Conservation (phyloP, 1,140 invertebrate genomes). For the Arion vulgaris region DNA sequence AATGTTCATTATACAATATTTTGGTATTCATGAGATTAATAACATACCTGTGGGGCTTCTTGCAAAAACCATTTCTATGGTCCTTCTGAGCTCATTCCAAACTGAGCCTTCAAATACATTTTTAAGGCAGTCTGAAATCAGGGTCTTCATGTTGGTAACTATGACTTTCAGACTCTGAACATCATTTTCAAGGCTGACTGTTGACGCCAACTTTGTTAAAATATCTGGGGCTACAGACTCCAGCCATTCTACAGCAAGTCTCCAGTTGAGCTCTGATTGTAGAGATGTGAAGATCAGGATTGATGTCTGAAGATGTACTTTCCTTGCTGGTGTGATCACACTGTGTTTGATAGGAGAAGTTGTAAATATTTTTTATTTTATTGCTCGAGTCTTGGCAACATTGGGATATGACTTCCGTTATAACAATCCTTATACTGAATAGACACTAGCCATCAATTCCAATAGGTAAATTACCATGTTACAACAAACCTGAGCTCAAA, state of each 20-base stretch:
- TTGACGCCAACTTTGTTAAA: background rate
- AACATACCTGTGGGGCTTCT: background rate
- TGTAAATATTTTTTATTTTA: too few species aligned
- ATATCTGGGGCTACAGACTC: background rate
- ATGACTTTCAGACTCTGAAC: background rate
- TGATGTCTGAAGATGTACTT: background rate
- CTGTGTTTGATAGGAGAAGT: background rate
- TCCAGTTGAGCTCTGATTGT: conserved; percentile 32
- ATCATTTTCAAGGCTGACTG: background rate
- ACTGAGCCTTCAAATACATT: background rate
- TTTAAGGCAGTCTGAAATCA: background rate
- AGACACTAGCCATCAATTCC: too few species aligned
- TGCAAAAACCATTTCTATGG: background rate
- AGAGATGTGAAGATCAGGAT: conserved; percentile 31
- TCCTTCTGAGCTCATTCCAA: background rate
- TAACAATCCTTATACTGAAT: too few species aligned
- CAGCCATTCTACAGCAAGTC: conserved; percentile 38
- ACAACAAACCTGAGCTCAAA: too few species aligned
- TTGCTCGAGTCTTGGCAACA: too few species aligned
- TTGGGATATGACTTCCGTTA: too few species aligned
- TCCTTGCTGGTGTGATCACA: background rate
- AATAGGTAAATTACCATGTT: too few species aligned
- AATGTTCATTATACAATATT: too few species aligned
- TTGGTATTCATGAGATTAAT: background rate
- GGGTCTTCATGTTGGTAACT: background rate